These are phyloP conservation scores for Prunella himalayana DNA, from an alignment of 2,113 vertebrate species.

Conservation along the genomic window DNA sequence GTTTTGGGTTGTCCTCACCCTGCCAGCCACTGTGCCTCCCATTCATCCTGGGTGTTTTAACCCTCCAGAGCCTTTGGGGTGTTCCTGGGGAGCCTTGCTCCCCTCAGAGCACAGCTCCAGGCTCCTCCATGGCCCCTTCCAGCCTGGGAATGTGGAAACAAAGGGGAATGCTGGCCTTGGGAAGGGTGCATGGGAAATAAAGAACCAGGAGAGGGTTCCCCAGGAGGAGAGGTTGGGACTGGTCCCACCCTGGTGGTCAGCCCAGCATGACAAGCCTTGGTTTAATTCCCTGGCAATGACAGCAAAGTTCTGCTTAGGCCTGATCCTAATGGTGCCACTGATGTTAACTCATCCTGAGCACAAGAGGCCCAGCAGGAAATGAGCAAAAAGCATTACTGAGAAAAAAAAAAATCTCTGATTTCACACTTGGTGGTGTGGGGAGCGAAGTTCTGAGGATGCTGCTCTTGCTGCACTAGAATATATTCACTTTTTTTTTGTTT, in stretches of 20 bases:
- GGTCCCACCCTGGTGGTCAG: neutral
- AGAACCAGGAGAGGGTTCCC: neutral
- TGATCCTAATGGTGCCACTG: neutral
- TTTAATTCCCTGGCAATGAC: neutral
- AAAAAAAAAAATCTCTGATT: neutral
- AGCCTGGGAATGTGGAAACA: neutral
- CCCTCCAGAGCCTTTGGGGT: neutral
- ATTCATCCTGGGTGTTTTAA: neutral
- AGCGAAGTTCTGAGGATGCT: neutral
- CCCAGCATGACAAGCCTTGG: neutral
- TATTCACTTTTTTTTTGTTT: neutral
- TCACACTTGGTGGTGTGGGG: neutral
- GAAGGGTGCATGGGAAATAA: neutral
- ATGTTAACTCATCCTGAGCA: neutral
- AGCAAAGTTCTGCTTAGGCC: neutral
- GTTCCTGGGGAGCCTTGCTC: neutral
- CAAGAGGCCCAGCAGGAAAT: slow-evolving; percentile 19
- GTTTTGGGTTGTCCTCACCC: neutral
- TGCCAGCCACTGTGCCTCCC: neutral
- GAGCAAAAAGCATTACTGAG: neutral
- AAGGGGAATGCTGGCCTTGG: neutral
- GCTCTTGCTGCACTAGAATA: neutral
- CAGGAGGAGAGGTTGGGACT: neutral
- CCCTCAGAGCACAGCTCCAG: neutral
- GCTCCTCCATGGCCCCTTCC: neutral